Conservation (phyloP, 2,888 invertebrate species). For the Scaeva pyrastri region DNA sequence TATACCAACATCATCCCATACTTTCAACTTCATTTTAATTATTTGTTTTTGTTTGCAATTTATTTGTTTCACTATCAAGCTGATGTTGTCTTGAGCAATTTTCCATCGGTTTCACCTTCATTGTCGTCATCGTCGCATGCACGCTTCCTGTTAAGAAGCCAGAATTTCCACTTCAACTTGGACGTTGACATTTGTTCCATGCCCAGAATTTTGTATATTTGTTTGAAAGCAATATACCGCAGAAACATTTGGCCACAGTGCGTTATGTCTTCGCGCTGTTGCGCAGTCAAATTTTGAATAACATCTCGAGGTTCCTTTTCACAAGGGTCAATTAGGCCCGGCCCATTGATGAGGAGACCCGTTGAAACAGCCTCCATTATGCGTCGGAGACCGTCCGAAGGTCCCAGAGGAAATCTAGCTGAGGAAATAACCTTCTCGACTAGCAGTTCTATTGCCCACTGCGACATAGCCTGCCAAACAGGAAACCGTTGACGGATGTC, state of each 20-base stretch:
- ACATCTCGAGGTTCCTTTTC: conserved; percentile 96
- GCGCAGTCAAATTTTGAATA: conserved; percentile 90
- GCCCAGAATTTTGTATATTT: conserved; percentile 96
- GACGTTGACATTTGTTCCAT: conserved; percentile 93
- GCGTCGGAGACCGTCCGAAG: conserved; percentile 95
- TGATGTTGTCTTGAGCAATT: conserved; percentile 61
- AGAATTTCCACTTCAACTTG: conserved; percentile 87
- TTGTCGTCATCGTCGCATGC: conserved; percentile 89
- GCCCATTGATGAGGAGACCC: conserved; percentile 93
- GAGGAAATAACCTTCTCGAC: conserved; percentile 96
- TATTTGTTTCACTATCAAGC: conserved; percentile 41
- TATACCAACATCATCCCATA: conserved; percentile 5
- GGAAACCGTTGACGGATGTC: conserved; percentile 96
- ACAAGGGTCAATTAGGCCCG: conserved; percentile 96
- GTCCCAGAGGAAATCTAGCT: conserved; percentile 90
- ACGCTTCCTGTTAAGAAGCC: conserved; percentile 91
- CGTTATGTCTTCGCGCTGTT: conserved; percentile 96
- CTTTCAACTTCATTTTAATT: background rate
- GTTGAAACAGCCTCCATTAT: conserved; percentile 96
- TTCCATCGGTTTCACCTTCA: conserved; percentile 86
- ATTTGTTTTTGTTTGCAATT: background rate
- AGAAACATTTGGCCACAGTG: conserved; percentile 96
- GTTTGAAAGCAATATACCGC: conserved; percentile 95
- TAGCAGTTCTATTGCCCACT: conserved; percentile 97
- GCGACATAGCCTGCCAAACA: conserved; percentile 94